These are phyloP conservation scores for Pollimyrus isidori DNA, from an alignment of 2,113 vertebrate species.

Conservation along the genomic window DNA sequence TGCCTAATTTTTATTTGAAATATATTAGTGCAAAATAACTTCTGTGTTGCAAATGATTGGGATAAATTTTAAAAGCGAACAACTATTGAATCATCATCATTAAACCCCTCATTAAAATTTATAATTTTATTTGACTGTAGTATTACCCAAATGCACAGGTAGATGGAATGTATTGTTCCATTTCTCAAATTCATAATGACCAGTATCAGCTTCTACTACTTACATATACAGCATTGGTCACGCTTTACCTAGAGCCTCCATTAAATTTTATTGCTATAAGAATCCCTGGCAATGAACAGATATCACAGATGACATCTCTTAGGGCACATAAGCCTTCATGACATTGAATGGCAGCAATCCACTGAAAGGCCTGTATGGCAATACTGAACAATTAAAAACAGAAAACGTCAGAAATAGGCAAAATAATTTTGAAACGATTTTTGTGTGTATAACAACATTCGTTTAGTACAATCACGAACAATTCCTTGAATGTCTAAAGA, in stretches of 20 bases:
- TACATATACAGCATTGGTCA: not conserved
- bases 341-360: not conserved
- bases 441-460: not conserved
- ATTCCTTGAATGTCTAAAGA: not conserved
- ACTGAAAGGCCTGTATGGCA: not conserved
- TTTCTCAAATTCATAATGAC: not conserved
- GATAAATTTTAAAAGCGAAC: not conserved
- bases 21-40: not conserved
- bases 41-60: not conserved
- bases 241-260: not conserved
- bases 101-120: not conserved
- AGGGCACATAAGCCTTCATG: not conserved
- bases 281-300: not conserved
- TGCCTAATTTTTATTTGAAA: not conserved
- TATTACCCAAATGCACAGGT: too few relatives aligned
- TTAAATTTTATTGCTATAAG: not conserved
- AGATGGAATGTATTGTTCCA: not conserved
- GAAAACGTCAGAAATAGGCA: not conserved
- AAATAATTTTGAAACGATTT: not conserved
- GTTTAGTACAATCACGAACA: not conserved
- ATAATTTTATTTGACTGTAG: too few relatives aligned
- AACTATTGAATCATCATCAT: not conserved
- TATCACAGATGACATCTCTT: not conserved
- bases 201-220: not conserved
- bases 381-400: not conserved